Evolutionary conservation across 2,888 invertebrate genomes (phyloP), one percentile per base, ranked within the genome.

Genomic region (Cyclophora punctaria): DNA sequence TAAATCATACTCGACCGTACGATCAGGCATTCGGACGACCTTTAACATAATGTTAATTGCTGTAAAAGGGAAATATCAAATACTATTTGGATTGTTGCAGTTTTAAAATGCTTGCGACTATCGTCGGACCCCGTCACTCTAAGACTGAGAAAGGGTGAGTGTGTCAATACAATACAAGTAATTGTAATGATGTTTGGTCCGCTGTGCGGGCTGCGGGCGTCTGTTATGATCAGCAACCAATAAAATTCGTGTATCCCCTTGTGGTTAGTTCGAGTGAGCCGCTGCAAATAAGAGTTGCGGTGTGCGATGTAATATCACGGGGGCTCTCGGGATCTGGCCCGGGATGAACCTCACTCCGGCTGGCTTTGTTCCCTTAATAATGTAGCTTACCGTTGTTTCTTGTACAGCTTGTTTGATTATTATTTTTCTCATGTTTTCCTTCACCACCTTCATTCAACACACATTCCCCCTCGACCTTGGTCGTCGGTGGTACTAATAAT

Each of bases 101-200:
- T 96, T 89, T 91, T 96, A 90, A 96, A 96, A 94, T 96, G 96
- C 90, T 93, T 97, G 80, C 94, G 96, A 80, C 92, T 97, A 78
- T 96, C 96, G 66, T 92, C 95, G 88, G 96, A 96, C 90, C 94
- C 95, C 73, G 96, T 97, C 77, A 95, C 95, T 78, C 90, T 97
- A 86, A 95, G 95, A 91, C 92, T 97, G 83, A 95, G 93, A 91
- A 93, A 96, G 92, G 96, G 96, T 96, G 91, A 93, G 92, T 86
- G 60, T 59, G 51, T 56, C 59, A 58, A 66, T 63, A 66, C 20
- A 4, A 44, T 44, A 66, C 20, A 4, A 44, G 20, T 44, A 44
- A 5, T 44, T 53, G 48, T 53, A 60, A 34, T 44, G 5, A 5
- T 34, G 34, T 44, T 44, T 44, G 34, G 34, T 45, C 20, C 46